phyloP scores from a whole-genome alignment of 2,113 vertebrate species.

The Pseudolaguvia tuberculata region DNA sequence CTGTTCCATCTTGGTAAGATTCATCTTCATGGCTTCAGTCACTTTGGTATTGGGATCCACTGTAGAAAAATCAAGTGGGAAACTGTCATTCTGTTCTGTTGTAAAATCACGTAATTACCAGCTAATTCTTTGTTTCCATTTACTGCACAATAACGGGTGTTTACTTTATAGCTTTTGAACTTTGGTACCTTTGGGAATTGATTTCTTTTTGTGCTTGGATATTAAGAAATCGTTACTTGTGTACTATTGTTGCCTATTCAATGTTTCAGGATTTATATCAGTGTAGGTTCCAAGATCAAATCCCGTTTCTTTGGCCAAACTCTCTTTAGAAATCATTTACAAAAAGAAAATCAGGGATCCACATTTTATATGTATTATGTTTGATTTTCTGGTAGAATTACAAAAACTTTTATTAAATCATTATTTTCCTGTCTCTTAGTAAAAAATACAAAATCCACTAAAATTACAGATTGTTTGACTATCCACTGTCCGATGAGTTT shows the following conservation, averaged over 20 bases:
- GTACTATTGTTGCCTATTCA: neutral
- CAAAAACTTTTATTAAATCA: too few species aligned
- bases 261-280: neutral
- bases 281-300: too few species aligned
- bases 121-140: neutral
- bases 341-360: too few species aligned
- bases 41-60: neutral
- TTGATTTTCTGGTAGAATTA: too few species aligned
- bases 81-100: neutral
- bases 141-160: neutral
- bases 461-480: neutral
- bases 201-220: neutral
- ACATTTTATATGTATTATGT: too few species aligned
- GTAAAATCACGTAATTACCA: neutral
- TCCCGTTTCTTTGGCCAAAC: too few species aligned
- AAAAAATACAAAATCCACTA: slow-evolving; percentile 7
- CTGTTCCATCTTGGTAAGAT: neutral
- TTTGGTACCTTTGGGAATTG: neutral
- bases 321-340: too few species aligned
- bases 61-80: neutral
- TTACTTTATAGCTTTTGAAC: neutral
- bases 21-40: slow-evolving; percentile 2
- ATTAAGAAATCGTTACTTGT: neutral
- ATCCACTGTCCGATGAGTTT: neutral
- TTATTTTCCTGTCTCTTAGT: too few species aligned